Base-by-base conservation (phyloP, 2,888 invertebrate species). In the Amblyjoppa fuscipennis region DNA sequence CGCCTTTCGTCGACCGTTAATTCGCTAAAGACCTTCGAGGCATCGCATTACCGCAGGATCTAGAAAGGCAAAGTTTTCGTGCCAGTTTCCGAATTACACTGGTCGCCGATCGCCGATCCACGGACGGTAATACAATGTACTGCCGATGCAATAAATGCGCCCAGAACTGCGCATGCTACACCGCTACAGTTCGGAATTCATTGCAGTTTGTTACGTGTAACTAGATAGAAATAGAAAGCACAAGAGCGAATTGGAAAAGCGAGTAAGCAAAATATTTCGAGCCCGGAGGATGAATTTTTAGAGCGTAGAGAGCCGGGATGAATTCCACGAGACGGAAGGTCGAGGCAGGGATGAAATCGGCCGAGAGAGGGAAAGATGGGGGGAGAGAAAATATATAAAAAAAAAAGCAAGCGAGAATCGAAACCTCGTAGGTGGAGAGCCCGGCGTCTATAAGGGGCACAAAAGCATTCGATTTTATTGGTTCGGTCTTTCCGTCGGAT, bases 401-500 rank as follows among this genome's bases (percentile, higher is more conserved):
- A 76, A 64, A 56, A 68, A 68, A 61, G 66, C 53, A 69, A 73
- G 66, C 84, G 79, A 49, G 56, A 86, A 85, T 82, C 78, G 79
- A 85, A 88, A 85, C 74, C 84, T 68, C 71, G 86, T 49, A 25
- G 66, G 64, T 56, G 78, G 66, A 75, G 88, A 76, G 74, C 49
- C 59, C 76, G 61, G 78, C 69, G 77, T 74, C 76, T 74, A 78
- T 77, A 69, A 82, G 83, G 82, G 83, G 81, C 87, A 88, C 88
- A 89, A 89, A 87, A 80, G 88, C 89, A 89, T 89, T 90, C 90
- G 90, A 91, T 90, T 90, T 90, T 90, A 90, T 90, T 90, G 91
- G 90, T 85, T 83, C 87, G 87, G 87, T 84, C 86, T 75, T 45
- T 53, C 71, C 66, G 53, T 74, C 81, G 77, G 64, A 71, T 66